Conservation (phyloP, 2,888 invertebrate species). For the Nomada fabriciana region DNA sequence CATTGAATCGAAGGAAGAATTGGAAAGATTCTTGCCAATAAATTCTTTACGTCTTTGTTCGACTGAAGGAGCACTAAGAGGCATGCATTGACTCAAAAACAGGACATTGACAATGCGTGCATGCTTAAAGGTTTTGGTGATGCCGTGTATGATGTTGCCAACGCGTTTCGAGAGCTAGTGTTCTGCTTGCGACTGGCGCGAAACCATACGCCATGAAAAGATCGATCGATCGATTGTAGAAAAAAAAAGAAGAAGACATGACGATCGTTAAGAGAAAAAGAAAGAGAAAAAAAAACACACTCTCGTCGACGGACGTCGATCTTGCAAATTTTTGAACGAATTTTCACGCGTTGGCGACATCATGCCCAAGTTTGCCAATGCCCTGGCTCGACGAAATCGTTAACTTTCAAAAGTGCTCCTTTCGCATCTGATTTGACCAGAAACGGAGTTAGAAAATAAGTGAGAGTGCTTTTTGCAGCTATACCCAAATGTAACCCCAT, state of each 20-base stretch:
- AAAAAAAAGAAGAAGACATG: constrained; percentile 19
- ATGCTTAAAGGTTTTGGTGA: constrained; percentile 83
- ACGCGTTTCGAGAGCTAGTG: constrained; percentile 68
- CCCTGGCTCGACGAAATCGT: constrained; percentile 90
- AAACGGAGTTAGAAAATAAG: constrained; percentile 78
- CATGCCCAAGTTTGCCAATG: constrained; percentile 90
- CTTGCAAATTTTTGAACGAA: constrained; percentile 5
- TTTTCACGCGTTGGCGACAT: constrained; percentile 83
- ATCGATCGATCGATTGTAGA: constrained; percentile 41
- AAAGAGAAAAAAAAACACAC: constrained; percentile 17
- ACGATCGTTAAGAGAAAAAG: constrained; percentile 3
- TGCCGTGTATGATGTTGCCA: constrained; percentile 84
- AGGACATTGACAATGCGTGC: constrained; percentile 85
- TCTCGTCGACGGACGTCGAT: constrained; percentile 37
- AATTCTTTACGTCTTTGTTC: constrained; percentile 66
- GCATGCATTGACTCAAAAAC: constrained; percentile 82
- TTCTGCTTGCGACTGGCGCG: constrained; percentile 34
- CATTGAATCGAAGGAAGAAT: background rate
- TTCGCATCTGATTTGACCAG: constrained; percentile 67
- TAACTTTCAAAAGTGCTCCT: constrained; percentile 72
- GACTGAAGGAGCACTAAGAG: constrained; percentile 82
- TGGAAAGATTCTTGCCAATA: too few species aligned
- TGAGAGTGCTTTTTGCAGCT: constrained; percentile 79
- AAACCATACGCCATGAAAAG: constrained; percentile 8
- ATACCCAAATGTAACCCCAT: constrained; percentile 80